Evolutionary conservation across 2,888 invertebrate genomes (phyloP).

Genomic region (Xanthorhoe spadicearia): DNA sequence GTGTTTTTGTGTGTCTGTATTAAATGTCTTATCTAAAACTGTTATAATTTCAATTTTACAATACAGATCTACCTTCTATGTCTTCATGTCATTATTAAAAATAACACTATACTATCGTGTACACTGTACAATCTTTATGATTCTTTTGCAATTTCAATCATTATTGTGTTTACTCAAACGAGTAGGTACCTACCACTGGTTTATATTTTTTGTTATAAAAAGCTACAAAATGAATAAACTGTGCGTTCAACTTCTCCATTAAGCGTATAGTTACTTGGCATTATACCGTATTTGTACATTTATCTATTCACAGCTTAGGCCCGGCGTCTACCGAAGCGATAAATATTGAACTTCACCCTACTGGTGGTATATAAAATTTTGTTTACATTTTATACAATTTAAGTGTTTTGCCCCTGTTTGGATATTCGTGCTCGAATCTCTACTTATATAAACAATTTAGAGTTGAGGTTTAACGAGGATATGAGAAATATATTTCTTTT

Average conservation of each 20-base stretch:
- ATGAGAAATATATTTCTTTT: too few relatives aligned
- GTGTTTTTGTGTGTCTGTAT: too few relatives aligned
- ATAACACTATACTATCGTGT: too few relatives aligned
- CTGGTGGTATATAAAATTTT: background rate
- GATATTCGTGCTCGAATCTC: too few relatives aligned
- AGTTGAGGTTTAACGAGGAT: too few relatives aligned
- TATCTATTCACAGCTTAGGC: conserved; percentile 6
- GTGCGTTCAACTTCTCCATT: conserved; percentile 26
- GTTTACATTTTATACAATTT: background rate
- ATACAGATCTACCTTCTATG: background rate
- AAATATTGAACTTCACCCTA: background rate
- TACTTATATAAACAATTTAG: too few relatives aligned
- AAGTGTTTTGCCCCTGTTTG: background rate
- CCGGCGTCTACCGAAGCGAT: background rate
- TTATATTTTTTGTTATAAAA: conserved; percentile 18
- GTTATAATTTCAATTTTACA: background rate
- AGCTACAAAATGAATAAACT: conserved; percentile 20
- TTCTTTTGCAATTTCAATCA: too few relatives aligned
- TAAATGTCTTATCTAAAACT: too few relatives aligned
- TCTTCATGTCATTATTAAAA: too few relatives aligned
- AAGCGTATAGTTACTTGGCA: conserved; percentile 26
- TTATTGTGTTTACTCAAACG: too few relatives aligned
- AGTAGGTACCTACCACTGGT: too few relatives aligned
- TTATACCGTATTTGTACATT: conserved; percentile 28
- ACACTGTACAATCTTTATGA: too few relatives aligned